A percentile compares a stretch with the other conserved stretches of the same genome.
Evolutionary conservation across 2,113 vertebrate genomes (phyloP).

Genomic region (Eidolon helvum): DNA sequence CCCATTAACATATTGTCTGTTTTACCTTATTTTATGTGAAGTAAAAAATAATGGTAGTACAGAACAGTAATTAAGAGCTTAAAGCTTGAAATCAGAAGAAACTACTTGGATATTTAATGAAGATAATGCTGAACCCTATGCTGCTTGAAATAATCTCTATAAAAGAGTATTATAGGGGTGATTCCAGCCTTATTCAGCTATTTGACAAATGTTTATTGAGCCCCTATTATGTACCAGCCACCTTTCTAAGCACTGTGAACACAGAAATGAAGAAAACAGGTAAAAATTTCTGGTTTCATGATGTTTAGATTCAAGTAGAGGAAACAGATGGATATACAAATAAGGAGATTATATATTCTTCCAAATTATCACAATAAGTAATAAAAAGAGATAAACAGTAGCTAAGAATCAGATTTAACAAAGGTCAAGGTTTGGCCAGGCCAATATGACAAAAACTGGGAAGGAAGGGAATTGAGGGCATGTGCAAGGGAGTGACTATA

Average conservation of each 20-base stretch:
- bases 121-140: not conserved
- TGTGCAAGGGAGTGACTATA: not conserved
- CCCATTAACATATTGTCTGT: not conserved
- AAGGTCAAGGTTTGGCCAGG: not conserved
- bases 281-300: not conserved
- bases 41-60: not conserved
- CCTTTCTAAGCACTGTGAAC: not conserved
- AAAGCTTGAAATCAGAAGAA: constrained; percentile 2
- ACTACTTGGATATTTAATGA: not conserved
- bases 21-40: not conserved
- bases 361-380: not conserved
- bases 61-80: not conserved
- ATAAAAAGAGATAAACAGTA: not conserved
- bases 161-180: not conserved
- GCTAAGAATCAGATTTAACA: not conserved
- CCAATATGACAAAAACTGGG: not conserved
- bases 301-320: not conserved
- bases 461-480: not conserved
- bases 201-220: not conserved
- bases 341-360: not conserved
- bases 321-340: not conserved
- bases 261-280: not conserved
- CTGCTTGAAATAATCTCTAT: not conserved
- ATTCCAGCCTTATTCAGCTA: not conserved
- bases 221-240: not conserved